These are phyloP conservation scores for Liasis olivaceus DNA, from an alignment of 2,797 vertebrate genomes.

Conservation along the genomic window DNA sequence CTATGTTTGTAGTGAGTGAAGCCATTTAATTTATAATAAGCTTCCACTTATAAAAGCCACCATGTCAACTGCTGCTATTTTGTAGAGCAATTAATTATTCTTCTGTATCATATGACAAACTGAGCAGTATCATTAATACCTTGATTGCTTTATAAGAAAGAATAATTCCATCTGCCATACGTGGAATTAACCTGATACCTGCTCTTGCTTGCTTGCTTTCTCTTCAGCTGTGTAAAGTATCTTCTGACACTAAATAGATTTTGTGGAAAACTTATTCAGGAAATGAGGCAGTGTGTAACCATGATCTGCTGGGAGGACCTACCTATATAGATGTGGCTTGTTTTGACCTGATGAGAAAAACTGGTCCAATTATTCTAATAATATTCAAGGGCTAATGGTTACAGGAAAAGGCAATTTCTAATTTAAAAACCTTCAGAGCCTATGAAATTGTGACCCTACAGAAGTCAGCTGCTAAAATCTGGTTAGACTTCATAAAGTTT, in stretches of 20 bases:
- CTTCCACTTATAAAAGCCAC: background rate
- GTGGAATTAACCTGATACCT: background rate
- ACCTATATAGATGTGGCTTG: rapidly evolving
- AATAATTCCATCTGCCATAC: background rate
- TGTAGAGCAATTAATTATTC: background rate
- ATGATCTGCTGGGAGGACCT: background rate
- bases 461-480: background rate
- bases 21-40: background rate
- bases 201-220: background rate
- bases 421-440: background rate
- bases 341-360: background rate
- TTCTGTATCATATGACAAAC: background rate
- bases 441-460: background rate
- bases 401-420: background rate
- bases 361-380: background rate
- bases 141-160: background rate
- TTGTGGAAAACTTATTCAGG: rapidly evolving
- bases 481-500: background rate
- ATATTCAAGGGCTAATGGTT: background rate
- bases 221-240: background rate
- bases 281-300: background rate
- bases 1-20: constrained; percentile 20
- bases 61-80: background rate
- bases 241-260: background rate
- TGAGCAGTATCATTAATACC: background rate